Percentiles rank a stretch among this genome's conserved stretches.
Conservation (phyloP, 1,140 invertebrate species). For the Harpegnathos saltator region DNA sequence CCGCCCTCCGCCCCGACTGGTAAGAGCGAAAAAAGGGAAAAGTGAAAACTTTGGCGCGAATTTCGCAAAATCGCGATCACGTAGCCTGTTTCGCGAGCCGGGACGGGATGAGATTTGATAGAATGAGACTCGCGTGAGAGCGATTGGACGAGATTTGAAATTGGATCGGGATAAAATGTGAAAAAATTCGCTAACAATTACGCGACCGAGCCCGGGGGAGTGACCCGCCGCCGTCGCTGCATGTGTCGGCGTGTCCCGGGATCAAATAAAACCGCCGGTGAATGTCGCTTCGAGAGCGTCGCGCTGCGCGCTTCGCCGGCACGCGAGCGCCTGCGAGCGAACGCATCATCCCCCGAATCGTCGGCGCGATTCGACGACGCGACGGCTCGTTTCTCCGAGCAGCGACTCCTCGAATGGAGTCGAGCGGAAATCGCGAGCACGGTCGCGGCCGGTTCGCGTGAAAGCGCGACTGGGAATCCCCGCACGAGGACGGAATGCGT, state of each 20-base stretch:
- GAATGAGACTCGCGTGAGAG: constrained; percentile 34
- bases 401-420: too few relatives aligned
- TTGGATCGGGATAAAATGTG: constrained; percentile 9
- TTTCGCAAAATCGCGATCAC: constrained; percentile 35
- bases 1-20: too few relatives aligned
- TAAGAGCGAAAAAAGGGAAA: constrained; percentile 22
- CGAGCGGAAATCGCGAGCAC: too few relatives aligned
- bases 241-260: neutral
- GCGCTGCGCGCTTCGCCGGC: too few relatives aligned
- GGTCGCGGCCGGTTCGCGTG: too few relatives aligned
- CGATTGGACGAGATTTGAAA: constrained; percentile 22
- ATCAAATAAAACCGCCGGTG: neutral
- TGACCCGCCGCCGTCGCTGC: too few relatives aligned
- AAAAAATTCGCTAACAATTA: constrained; percentile 39
- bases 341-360: too few relatives aligned
- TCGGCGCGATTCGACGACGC: too few relatives aligned
- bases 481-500: neutral
- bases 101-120: constrained; percentile 16
- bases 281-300: too few relatives aligned
- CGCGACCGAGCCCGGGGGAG: neutral
- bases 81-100: neutral
- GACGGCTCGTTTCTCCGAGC: too few relatives aligned
- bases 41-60: constrained; percentile 39
- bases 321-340: too few relatives aligned
- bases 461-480: too few relatives aligned